Base-by-base conservation (phyloP, 2,113 vertebrate genomes). In the Electrona antarctica region DNA sequence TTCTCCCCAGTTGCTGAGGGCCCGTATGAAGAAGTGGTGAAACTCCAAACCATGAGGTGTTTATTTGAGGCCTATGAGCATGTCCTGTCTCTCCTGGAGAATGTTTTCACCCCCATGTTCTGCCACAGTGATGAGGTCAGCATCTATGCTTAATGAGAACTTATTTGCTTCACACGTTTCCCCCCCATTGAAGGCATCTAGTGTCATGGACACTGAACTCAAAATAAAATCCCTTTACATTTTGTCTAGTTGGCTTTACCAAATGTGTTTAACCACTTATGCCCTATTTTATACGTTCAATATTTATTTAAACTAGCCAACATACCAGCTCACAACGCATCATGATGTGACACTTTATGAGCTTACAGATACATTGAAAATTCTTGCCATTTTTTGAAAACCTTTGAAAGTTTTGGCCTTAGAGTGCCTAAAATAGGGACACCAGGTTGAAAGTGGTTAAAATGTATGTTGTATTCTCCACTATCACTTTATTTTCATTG, bases 31-130 rank as follows among this genome's bases (percentile, higher is more conserved):
- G 94, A 95, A 67, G 97, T 99, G 79, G 97, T 98, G 84, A 98
- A 97, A 76, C 95, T 99, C 57, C 97, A 99, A 7, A 98, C 96
- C 50, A 98, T 97, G 97, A 92, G 95, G 56, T 98, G 97, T 83
- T 93, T 99, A 80, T 99, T 98, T 90, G 97, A 99, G 91, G 97
- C 97, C 46, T 99, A 98, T 11, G 97, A 99, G 67, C 97, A 97
- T 0, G 97, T 99, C 52, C 94, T 99, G 54, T 97, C 94, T 14
- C 94, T 98, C 0, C 89, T 99, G n/a, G 97, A 99, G 87, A 97
- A 95, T 3, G 97, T 99, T 69, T 99, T 98, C 79, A 98, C 96
- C 8, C 97, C 97, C 48, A 95, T 98, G 95, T 99, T 99, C 89
- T 99, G 97, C 83, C 97, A 99, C 81, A 99, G 97, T 54, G 95